A percentile compares a stretch with the other conserved stretches of the same genome.
Conservation (phyloP, 2,888 invertebrate species). For the Drosophila vallismaia region DNA sequence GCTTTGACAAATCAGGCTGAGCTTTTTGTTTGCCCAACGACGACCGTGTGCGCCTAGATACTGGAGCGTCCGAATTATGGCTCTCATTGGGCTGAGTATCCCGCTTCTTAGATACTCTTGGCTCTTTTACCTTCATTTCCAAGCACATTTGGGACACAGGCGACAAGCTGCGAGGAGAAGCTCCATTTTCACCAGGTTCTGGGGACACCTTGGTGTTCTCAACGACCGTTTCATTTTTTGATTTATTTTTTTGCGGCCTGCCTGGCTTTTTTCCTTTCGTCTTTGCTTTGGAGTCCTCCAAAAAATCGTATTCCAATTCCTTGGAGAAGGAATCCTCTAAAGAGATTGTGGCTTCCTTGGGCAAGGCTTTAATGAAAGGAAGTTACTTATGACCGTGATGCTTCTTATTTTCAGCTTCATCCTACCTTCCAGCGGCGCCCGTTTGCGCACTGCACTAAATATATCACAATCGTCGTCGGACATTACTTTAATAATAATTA, state of each 20-base stretch:
- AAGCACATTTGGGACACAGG: constrained; percentile 56
- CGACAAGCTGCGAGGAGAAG: constrained; percentile 24
- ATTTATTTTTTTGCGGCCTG: constrained; percentile 20
- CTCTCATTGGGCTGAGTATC: too few species aligned
- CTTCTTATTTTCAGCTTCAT: not conserved
- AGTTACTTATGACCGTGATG: not conserved
- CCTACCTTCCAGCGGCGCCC: constrained; percentile 31
- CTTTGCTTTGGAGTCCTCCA: not conserved
- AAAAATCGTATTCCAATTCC: constrained; percentile 55
- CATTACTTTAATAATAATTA: constrained; percentile 16
- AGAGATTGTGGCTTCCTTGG: constrained; percentile 12
- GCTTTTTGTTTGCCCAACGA: constrained; percentile 27
- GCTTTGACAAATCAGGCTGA: too few species aligned
- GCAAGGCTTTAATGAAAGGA: constrained; percentile 21
- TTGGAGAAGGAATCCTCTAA: constrained; percentile 24
- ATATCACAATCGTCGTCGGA: constrained; percentile 65
- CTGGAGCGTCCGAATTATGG: too few species aligned
- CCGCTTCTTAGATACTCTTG: not conserved
- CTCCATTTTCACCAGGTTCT: not conserved
- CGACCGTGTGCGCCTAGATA: constrained; percentile 54
- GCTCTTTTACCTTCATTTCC: constrained; percentile 46
- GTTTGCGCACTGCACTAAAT: constrained; percentile 44
- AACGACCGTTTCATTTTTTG: not conserved
- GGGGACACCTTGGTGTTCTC: not conserved
- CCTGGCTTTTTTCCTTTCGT: constrained; percentile 27